Conservation (phyloP, 2,797 vertebrate genomes). For the Amblyopsis hoosieri region DNA sequence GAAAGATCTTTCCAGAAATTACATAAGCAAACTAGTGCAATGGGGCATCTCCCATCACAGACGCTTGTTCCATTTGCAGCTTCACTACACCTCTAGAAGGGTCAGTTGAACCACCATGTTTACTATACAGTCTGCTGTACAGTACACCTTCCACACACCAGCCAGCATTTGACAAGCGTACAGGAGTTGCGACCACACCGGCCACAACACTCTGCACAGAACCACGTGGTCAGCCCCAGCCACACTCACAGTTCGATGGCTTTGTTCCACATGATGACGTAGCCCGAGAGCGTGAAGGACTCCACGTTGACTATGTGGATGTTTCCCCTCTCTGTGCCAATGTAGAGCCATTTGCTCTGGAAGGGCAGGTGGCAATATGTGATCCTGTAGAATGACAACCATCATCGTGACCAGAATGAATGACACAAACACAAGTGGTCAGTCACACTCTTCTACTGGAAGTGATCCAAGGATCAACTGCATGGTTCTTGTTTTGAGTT, state of each 20-base stretch:
- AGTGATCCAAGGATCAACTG: conserved; percentile 14
- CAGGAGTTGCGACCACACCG: neutral
- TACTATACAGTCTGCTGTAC: too few species aligned
- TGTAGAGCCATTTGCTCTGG: conserved; percentile 99
- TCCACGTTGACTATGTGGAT: conserved; percentile 99
- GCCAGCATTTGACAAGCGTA: too few species aligned
- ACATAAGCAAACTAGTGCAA: conserved; percentile 20
- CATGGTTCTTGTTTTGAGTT: too few species aligned
- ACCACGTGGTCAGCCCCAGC: neutral
- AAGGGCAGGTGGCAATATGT: conserved; percentile 99
- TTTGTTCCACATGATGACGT: conserved; percentile 99
- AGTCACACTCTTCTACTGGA: conserved; percentile 51
- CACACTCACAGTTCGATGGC: conserved; percentile 98
- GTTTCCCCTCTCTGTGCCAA: conserved; percentile 96
- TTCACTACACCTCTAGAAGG: conserved; percentile 50
- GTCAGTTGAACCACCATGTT: conserved; percentile 33
- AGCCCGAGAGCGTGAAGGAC: conserved; percentile 99
- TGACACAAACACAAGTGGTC: conserved; percentile 37
- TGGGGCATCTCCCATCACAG: conserved; percentile 48
- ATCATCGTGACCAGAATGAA: conserved; percentile 55
- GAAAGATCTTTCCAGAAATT: too few species aligned
- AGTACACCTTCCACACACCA: too few species aligned
- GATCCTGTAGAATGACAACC: conserved; percentile 80
- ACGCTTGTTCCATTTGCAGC: conserved; percentile 36
- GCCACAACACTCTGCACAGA: neutral